Base-by-base conservation (phyloP, 2,888 invertebrate genomes). In the Heliothis peltigera region DNA sequence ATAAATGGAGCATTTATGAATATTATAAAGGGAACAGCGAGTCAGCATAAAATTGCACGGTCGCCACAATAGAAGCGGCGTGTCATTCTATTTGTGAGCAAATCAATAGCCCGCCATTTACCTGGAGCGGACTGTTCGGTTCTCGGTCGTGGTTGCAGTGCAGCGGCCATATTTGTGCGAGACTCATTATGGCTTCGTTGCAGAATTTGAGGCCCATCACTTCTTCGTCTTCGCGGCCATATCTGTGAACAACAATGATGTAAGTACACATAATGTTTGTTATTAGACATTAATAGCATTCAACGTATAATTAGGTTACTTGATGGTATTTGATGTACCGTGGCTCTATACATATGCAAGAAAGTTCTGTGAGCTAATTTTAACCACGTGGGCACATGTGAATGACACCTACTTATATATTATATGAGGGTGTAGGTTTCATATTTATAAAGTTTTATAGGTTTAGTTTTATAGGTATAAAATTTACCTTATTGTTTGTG, bases 181-280 rank as follows among this genome's bases (percentile, higher is more conserved):
- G 95, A 85, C 98, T 98, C 97, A 99, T 97, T 87, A 99, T 97
- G 58, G 99, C 98, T 93, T 99, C 99, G 90, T 99, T 99, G 95
- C 99, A 98, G 95, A 99, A 99, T 86, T 99, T 98, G 78, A 99
- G 96, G 0, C 99, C 99, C 97, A 99, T 98, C 22, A 99, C 99
- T 92, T 99, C 99, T 89, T 99, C 98, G 89, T 99, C 99, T 94
- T 99, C 99, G 51, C 99, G 96, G 0, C 99, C 99, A 88, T 99
- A 99, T 80, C 97, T 97, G 89, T n/a, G 64, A 66, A 78, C 22
- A 35, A 57, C 46, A 15, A 35, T 15, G 1, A 4, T 4, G 22
- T 22, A n/a, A 35, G 5, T 15, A 15, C 25, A 25, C 25, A 4
- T 25, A 4, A 25, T 25, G 25, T 25, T 4, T 4, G 6, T 25